phyloP scores from a whole-genome alignment of 2,797 vertebrate genomes.

The Darevskia nairensis region DNA sequence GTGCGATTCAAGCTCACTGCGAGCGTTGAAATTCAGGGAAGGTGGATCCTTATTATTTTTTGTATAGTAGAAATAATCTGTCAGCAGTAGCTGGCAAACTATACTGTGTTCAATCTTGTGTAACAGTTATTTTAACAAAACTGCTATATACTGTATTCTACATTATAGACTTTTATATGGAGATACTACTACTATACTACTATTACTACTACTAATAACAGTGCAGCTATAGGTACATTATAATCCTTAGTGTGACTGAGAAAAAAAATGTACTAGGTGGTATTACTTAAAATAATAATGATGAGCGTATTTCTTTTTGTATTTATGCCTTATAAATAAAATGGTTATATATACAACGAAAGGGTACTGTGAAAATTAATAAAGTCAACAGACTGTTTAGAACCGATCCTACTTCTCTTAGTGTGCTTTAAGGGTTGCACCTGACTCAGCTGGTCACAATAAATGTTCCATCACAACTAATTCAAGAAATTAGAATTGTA shows the following conservation, averaged over 20 bases:
- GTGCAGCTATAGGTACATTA: conserved; percentile 69
- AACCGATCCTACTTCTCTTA: conserved; percentile 56
- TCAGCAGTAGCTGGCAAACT: conserved; percentile 56
- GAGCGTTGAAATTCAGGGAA: conserved; percentile 54
- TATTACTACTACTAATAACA: not conserved
- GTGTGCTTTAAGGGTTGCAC: not conserved
- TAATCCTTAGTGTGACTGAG: conserved; percentile 68
- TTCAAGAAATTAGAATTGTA: not conserved
- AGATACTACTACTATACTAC: conserved; percentile 37
- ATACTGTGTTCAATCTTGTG: conserved; percentile 68
- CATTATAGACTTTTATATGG: conserved; percentile 71
- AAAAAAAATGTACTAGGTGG: conserved; percentile 67
- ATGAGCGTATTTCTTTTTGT: conserved; percentile 75
- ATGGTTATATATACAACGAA: conserved; percentile 68
- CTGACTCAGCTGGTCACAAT: not conserved
- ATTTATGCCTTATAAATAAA: conserved; percentile 80
- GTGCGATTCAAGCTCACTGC: conserved; percentile 20
- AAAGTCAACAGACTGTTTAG: conserved; percentile 26
- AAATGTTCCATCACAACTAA: not conserved
- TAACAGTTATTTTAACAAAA: conserved; percentile 63
- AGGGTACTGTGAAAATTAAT: conserved; percentile 42
- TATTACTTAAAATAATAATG: conserved; percentile 72
- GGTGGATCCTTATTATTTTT: conserved; percentile 43
- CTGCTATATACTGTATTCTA: conserved; percentile 65
- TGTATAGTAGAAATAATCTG: conserved; percentile 6